These are phyloP conservation scores for Cyprichromis sp. DNA, from an alignment of 2,113 vertebrate species.

Conservation along the genomic window DNA sequence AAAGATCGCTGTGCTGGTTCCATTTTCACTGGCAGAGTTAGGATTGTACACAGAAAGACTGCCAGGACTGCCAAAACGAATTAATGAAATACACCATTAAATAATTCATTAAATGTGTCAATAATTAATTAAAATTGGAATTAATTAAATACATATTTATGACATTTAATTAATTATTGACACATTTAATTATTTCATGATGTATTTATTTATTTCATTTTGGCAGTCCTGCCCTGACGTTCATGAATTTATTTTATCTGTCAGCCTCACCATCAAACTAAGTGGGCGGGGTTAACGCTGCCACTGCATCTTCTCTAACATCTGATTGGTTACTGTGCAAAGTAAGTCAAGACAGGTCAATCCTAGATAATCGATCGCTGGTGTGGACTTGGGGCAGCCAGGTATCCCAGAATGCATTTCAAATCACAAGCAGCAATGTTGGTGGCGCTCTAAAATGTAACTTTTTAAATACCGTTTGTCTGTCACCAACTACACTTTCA, in stretches of 20 bases:
- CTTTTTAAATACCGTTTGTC: not conserved
- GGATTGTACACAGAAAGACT: not conserved
- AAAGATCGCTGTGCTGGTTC: not conserved
- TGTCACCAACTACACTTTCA: not conserved
- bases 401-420: not conserved
- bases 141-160: not conserved
- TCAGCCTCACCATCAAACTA: not conserved
- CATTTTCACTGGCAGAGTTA: not conserved
- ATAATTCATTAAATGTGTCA: accelerated
- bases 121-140: not conserved
- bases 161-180: not conserved
- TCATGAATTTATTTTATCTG: not conserved
- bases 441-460: not conserved
- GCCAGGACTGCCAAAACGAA: not conserved
- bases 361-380: not conserved
- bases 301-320: not conserved
- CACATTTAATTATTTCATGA: not conserved
- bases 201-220: not conserved
- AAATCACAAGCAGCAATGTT: not conserved
- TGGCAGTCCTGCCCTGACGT: not conserved
- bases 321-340: not conserved
- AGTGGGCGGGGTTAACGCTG: not conserved
- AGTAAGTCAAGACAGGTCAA: accelerated
- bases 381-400: not conserved
- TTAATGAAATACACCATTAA: accelerated